Evolutionary conservation across 2,888 invertebrate species (phyloP), one percentile per base, ranked within the genome.

Genomic region (Dasypolia templi): DNA sequence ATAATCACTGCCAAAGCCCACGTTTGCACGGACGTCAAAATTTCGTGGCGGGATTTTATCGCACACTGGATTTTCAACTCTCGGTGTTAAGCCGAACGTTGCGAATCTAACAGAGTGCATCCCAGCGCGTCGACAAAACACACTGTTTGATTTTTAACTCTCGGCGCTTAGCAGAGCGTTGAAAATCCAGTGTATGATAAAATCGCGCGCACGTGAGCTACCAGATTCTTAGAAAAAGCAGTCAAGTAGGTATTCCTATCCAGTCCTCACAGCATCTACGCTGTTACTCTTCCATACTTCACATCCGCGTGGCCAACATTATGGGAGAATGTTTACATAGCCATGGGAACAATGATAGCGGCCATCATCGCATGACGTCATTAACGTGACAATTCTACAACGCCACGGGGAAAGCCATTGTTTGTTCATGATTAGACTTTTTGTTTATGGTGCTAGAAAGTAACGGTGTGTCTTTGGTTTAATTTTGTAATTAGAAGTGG

Each of bases 261-360:
- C 85, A 79, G 0, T 0, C 0, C 0, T 22, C 0, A 11, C 2
- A 39, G 6, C 59, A 64, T 86, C 86, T 58, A 6, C 0, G 72
- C 7, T 53, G 35, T 63, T 81, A 66, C 77, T 73, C 75, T 72
- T 83, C 76, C 79, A 81, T 83, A 86, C 80, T 77, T 77, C 78
- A 83, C 81, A 81, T 82, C 83, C 86, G 65, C 81, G 83, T 83
- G 76, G 77, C 75, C 77, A 55, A 81, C 83, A 84, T 85, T 80
- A 87, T 74, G 81, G 80, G 85, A 85, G 87, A 86, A 80, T 82
- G 82, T 86, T 86, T 72, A 86, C 86, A 85, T 76, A 79, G 75
- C 76, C 81, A 87, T 87, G 86, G 84, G 86, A 87, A 86, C 87
- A 85, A 82, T 87, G 87, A 84, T 74, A 84, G 70, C 56, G 64